Base-by-base conservation (phyloP, 1,140 invertebrate species). In the Dinothrombium tinctorium region DNA sequence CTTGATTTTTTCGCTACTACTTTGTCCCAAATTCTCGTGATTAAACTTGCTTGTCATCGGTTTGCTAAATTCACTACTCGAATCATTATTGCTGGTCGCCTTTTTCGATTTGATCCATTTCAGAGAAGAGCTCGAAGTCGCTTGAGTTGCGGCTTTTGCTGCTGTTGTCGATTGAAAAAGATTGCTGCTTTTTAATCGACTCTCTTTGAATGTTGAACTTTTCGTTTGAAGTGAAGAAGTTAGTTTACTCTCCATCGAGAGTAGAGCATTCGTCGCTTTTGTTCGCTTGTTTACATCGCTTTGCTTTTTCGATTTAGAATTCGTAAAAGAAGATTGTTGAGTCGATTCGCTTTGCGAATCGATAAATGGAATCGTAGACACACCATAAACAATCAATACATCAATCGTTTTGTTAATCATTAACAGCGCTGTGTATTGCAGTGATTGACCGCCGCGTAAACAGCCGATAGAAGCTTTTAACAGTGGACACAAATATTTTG, bases 341-440 rank as follows among this genome's bases (percentile, higher is more conserved):
- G 12, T 15, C 28, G 15, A 29, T n/a, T n/a, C 15, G 12, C 28
- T 29, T 15, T 29, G 28, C 15, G 28, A n/a, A n/a, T 29, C 28
- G 11, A 15, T 11, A 29, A 29, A 11, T n/a, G 15, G 28, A 29
- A 15, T 29, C 15, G 11, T 29, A 29, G 11, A n/a, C 28, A 29
- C 28, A 22, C 50, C 49, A 43, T 56, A 49, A 6, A 57, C 51
- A 22, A 61, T 55, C 37, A 57, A 61, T 5, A 63, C 59, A 49
- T 72, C 69, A 15, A 71, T 63, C 24, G 70, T 60, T 51, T 67
- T 62, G 52, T 71, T 71, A 37, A 71, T 60, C 33, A 64, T 64
- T 35, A 64, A 59, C 47, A 70, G 58, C 4, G 66, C 66, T 0
- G 66, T 68, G 50, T 65, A 69, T 50, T 71, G 68, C 11, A 69